Evolutionary conservation across 2,113 vertebrate species (phyloP).

Genomic region (Sander vitreus): DNA sequence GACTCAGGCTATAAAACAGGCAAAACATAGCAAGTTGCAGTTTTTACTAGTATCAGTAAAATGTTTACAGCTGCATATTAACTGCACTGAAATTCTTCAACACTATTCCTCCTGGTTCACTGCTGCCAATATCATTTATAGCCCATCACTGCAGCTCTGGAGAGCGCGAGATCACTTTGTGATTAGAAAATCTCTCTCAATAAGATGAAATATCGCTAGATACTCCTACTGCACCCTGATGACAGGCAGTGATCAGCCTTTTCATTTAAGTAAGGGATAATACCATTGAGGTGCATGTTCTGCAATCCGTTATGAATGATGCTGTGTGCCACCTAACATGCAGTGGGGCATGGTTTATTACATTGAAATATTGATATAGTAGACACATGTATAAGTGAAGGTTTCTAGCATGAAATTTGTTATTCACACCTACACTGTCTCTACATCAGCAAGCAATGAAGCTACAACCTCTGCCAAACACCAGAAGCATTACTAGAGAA

Average conservation of each 20-base stretch:
- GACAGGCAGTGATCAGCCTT: neutral
- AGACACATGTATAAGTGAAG: neutral
- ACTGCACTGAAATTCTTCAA: neutral
- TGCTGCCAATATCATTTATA: conserved; percentile 2
- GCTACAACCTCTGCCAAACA: conserved; percentile 6
- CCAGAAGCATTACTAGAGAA: neutral
- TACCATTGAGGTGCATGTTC: neutral
- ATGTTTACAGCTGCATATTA: neutral
- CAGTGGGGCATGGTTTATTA: neutral
- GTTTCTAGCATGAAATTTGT: neutral
- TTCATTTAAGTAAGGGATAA: conserved; percentile 4
- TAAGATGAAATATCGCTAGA: conserved; percentile 9
- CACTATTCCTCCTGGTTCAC: neutral
- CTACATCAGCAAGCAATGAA: neutral
- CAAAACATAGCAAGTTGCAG: neutral
- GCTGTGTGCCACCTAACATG: neutral
- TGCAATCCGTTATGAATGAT: neutral
- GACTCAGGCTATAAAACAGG: neutral
- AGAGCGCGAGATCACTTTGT: neutral
- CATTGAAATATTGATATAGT: neutral
- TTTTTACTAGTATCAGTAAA: neutral
- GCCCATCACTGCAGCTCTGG: neutral
- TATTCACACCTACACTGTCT: neutral
- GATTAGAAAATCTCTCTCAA: conserved; percentile 5
- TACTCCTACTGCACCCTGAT: neutral